phyloP scores from a whole-genome alignment of 2,888 invertebrate species.

The Emesis furor region DNA sequence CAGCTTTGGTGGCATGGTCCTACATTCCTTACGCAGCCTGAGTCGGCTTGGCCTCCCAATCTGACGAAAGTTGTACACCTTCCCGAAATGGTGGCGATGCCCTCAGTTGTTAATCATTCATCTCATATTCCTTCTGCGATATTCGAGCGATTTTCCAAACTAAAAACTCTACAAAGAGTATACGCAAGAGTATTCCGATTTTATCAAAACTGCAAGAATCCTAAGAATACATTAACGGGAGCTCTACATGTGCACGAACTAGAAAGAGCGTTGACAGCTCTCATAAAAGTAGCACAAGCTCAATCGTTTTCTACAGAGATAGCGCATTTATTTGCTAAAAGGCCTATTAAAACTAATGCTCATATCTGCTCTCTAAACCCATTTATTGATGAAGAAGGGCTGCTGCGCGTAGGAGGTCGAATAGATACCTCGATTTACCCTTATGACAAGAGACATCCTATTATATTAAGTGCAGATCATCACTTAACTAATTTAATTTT shows the following conservation, averaged over 20 bases:
- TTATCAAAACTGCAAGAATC: background rate
- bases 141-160: background rate
- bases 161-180: background rate
- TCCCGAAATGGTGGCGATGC: background rate
- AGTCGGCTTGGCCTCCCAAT: conserved; percentile 36
- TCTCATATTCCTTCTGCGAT: background rate
- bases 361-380: conserved; percentile 15
- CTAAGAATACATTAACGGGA: background rate
- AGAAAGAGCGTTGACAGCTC: background rate
- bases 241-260: background rate
- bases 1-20: conserved; percentile 47
- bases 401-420: conserved; percentile 64
- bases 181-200: background rate
- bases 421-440: conserved; percentile 19
- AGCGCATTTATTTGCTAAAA: background rate
- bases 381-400: background rate
- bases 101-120: background rate
- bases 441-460: background rate
- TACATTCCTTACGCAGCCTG: conserved; percentile 29
- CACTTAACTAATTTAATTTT: background rate
- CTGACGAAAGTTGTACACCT: background rate
- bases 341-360: background rate
- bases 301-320: background rate
- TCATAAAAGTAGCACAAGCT: background rate
- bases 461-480: background rate